Base-by-base conservation (phyloP, 2,888 invertebrate species). In the Baronia brevicornis region DNA sequence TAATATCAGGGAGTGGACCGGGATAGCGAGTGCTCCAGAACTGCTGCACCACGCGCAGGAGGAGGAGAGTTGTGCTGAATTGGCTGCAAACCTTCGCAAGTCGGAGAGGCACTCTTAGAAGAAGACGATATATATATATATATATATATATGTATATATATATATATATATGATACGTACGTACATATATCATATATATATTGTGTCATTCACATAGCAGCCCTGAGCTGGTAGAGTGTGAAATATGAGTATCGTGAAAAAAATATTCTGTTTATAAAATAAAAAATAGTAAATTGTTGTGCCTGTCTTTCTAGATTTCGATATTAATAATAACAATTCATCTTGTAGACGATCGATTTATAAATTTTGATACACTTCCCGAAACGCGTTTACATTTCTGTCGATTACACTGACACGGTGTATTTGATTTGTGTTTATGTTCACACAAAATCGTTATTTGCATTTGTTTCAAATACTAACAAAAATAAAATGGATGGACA, bases 201-300 rank as follows among this genome's bases (percentile, higher is more conserved):
- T 29, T 30, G 15, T 35, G 19, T 29, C 11, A 35, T 35, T 35
- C 29, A 35, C 21, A 30, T 7, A 10, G 14, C 5, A 21, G 29
- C 32, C 35, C 33, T 38, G 48, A 43, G 36, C 26, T 32, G 37
- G 43, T 42, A 43, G 36, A 39, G 31, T 23, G 34, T 40, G 30
- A 46, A 42, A 43, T 46, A 43, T 41, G 35, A 43, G 41, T 50
- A 50, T 48, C 44, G 46, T 39, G 38, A 45, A 36, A 18, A 38
- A 28, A 20, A 20, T 5, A n/a, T 11, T 13, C 4, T 37, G 27
- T 38, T 39, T 30, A 41, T 40, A 25, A 5, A 25, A 30, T 10
- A 19, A 20, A 34, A 38, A 26, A 34, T 6, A 37, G 20, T 30
- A 27, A 30, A 27, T 21, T 31, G 15, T 24, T 24, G 15, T 21